Percentiles rank a stretch among this genome's conserved stretches.
These are phyloP conservation scores for Drosophila ohnishii DNA, from an alignment of 1,140 invertebrate genomes.

Conservation along the genomic window DNA sequence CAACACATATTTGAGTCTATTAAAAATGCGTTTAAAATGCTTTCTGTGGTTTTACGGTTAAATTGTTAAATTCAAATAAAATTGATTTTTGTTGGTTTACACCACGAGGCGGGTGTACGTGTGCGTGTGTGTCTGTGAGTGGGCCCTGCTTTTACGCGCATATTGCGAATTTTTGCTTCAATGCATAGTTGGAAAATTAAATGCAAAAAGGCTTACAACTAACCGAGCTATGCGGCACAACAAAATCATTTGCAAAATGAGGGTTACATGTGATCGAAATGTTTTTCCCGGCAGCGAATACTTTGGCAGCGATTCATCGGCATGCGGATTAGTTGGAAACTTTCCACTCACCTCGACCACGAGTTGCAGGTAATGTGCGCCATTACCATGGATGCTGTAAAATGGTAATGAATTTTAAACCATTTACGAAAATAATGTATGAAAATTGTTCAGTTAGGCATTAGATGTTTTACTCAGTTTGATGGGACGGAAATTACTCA, in stretches of 20 bases:
- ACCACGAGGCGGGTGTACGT: conserved; percentile 4
- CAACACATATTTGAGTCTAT: conserved; percentile 83
- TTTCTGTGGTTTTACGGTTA: conserved; percentile 83
- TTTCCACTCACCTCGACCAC: neutral
- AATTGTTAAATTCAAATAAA: conserved; percentile 82
- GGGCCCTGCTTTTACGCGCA: conserved; percentile 29
- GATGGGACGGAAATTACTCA: neutral
- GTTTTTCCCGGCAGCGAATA: conserved; percentile 19
- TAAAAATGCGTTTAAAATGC: conserved; percentile 83
- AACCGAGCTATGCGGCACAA: conserved; percentile 49
- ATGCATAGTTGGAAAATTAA: conserved; percentile 60
- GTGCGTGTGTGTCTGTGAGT: neutral
- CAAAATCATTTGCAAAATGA: conserved; percentile 52
- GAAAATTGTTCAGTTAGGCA: neutral
- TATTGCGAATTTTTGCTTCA: conserved; percentile 52
- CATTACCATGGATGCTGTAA: neutral
- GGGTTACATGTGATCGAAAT: conserved; percentile 41
- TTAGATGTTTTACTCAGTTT: neutral
- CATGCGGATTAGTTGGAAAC: conserved; percentile 36
- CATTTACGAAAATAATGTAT: neutral
- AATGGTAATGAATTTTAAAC: neutral
- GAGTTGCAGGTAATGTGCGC: neutral
- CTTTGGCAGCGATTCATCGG: conserved; percentile 11
- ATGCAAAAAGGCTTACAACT: conserved; percentile 51
- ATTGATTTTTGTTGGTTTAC: conserved; percentile 70